These are phyloP conservation scores for Parnassius glacialis DNA, from an alignment of 2,888 invertebrate genomes.

Conservation along the genomic window DNA sequence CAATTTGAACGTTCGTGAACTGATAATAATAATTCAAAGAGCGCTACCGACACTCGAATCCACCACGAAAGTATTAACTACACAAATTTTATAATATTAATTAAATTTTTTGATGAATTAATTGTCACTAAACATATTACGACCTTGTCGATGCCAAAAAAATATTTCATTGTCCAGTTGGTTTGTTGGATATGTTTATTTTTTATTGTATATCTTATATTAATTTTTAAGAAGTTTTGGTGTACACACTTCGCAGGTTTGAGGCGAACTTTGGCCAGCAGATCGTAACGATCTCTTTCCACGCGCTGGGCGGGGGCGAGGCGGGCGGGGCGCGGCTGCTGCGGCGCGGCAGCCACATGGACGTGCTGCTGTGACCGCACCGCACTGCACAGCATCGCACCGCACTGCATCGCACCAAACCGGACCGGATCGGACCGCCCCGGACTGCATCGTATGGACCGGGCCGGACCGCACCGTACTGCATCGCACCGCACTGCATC, in stretches of 20 bases:
- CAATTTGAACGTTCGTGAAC: too few relatives aligned
- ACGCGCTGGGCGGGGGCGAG: slow-evolving; percentile 41
- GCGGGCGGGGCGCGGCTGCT: slow-evolving; percentile 54
- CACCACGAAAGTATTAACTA: background rate
- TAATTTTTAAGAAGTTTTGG: too few relatives aligned
- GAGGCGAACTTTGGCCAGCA: slow-evolving; percentile 91
- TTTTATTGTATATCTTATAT: too few relatives aligned
- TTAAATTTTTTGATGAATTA: background rate
- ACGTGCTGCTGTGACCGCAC: slow-evolving; percentile 62
- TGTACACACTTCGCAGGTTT: slow-evolving; percentile 77
- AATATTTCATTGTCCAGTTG: too few relatives aligned
- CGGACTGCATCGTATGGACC: background rate
- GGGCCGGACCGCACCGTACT: background rate
- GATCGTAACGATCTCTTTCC: slow-evolving; percentile 88
- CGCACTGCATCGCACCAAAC: background rate
- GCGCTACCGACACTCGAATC: too few relatives aligned
- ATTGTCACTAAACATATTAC: background rate
- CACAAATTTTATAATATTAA: background rate
- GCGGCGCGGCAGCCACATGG: slow-evolving; percentile 69
- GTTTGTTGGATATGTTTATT: too few relatives aligned
- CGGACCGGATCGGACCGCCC: background rate
- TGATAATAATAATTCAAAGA: too few relatives aligned
- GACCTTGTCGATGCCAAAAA: too few relatives aligned
- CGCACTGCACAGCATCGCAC: background rate
- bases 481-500: background rate